These are phyloP conservation scores for Darevskia mixta DNA, from an alignment of 2,797 vertebrate genomes.

Conservation along the genomic window DNA sequence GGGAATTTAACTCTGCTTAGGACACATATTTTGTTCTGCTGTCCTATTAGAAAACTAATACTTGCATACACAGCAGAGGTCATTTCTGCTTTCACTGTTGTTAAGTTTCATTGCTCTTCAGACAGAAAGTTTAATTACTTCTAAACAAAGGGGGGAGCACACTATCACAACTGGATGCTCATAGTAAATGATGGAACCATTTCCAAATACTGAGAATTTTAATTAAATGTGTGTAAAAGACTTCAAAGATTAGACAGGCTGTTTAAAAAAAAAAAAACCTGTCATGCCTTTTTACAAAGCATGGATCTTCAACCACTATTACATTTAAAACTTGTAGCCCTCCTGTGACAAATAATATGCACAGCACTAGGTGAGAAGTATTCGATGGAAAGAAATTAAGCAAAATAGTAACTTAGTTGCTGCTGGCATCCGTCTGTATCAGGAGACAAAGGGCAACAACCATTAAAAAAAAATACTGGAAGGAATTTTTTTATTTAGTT, in stretches of 20 bases:
- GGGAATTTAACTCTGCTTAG: not conserved
- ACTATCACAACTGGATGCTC: not conserved
- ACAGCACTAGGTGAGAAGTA: not conserved
- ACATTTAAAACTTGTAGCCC: not conserved
- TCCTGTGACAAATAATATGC: not conserved
- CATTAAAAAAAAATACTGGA: not conserved
- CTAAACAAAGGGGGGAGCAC: not conserved
- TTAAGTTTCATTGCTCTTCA: conserved; percentile 12
- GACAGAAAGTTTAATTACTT: not conserved
- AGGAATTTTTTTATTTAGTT: too few relatives aligned
- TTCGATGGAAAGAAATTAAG: not conserved
- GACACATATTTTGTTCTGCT: not conserved
- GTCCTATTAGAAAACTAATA: not conserved
- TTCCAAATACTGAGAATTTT: not conserved
- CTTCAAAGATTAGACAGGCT: not conserved
- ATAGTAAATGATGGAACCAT: not conserved
- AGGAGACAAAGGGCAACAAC: too few relatives aligned
- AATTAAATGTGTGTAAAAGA: not conserved
- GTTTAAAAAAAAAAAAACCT: not conserved
- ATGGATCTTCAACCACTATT: not conserved
- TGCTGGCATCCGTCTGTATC: too few relatives aligned
- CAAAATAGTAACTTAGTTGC: not conserved
- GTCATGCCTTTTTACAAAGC: not conserved
- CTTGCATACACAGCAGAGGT: not conserved
- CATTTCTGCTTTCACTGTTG: not conserved